Evolutionary conservation across 2,113 vertebrate genomes (phyloP), one percentile per base, ranked within the genome.

Genomic region (Delphinus delphis): DNA sequence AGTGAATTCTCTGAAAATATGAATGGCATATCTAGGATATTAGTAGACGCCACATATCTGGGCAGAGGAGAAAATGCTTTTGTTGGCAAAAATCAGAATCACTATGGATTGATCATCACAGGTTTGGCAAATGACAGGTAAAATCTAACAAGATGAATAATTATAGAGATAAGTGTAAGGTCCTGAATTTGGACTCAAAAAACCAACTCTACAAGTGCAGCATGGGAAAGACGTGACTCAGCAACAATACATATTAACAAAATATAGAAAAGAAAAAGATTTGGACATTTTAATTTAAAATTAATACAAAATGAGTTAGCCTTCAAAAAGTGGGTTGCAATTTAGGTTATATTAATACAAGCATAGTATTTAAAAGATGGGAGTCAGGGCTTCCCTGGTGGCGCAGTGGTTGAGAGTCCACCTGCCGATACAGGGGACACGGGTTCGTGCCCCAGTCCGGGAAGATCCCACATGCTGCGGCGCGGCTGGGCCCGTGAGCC

Each of bases 1-100:
- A 70, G 14, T 86, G 25, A 95, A 68, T 86, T 86, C 10, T 82
- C 58, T 89, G 80, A 89, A 93, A 93, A 77, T 95, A 71, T 87
- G 65, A 93, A 60, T 87, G 26, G 2, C 12, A 70, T n/a, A 33
- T 44, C 44, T 47, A 68, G 47, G 23, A 89, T 77, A 41, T 44
- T 50, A 31, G 12, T 67, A 83, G 53, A 47, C 87, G 25, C 28
- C 86, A 93, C 36, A 76, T 83, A 93, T 71, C 36, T 60, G 7
- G 9, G 15, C 73, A 9, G 33, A 79, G 14, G 10, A 73, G 14
- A 87, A 96, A 95, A 55, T 86, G 58, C 53, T 95, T 92, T 82
- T 41, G 53, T 38, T 31, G 60, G 55, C 36, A 86, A 82, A 86
- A 82, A 90, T 53, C 13, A 62, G 38, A 15, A 87, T 70, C 50